Evolutionary conservation across 2,797 vertebrate genomes (phyloP), one percentile per base, ranked within the genome.

Genomic region (Acrossocheilus fasciatus): DNA sequence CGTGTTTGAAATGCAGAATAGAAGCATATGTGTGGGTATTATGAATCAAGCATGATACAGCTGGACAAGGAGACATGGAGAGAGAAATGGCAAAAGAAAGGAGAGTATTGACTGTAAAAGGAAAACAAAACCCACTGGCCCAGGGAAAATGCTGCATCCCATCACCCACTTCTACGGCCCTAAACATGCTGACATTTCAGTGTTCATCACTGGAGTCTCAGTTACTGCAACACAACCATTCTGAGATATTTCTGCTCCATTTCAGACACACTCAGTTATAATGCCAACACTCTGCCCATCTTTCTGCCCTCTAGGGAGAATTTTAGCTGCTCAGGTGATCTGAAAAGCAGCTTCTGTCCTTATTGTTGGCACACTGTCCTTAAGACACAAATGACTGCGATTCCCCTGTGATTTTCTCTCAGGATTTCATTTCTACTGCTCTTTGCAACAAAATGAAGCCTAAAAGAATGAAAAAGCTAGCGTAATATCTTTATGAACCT

Each of bases 141-240:
- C 3, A 52, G 52, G 23, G 1, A 84, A 73, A 76, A 20, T 47
- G 4, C 12, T 70, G 72, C 18, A 52, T 54, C 34, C 62, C 34
- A 69, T 78, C 74, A 78, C 41, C 74, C 59, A 57, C n/a, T 26
- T 59, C 47, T 59, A 43, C 39, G 3, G 47, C 50, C 30, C n/a
- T 34, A 85, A 70, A 57, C 83, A 79, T 70, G 64, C 75, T 79
- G 75, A 85, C 34, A 72, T 79, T 85, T 45, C 73, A 76, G 5
- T 57, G 83, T 68, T 84, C 43, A 26, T 41, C 30, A 75, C 18
- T 47, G 5, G 43, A 66, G 57, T 84, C 72, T 83, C 70, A 36
- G 18, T 64, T 84, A 77, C 43, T 54, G 45, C 15, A 78, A 30
- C 45, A 54, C n/a, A 17, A 84, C 45, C 83, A 47, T 68, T 68